A percentile compares a stretch with the other conserved stretches of the same genome.
Evolutionary conservation across 2,113 vertebrate species (phyloP).

Genomic region (Capricornis sumatraensis): DNA sequence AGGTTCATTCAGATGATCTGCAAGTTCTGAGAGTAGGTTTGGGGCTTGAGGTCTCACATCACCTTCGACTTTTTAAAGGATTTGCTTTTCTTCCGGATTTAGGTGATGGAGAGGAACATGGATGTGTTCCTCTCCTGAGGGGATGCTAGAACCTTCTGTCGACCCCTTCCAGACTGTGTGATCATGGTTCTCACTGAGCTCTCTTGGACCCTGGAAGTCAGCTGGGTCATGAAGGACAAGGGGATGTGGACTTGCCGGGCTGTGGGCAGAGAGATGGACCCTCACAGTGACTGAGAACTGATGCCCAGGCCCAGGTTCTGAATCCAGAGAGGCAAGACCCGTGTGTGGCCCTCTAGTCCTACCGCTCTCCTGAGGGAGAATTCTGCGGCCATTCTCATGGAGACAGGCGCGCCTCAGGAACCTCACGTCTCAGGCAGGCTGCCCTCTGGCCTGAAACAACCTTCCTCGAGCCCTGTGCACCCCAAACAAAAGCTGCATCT

Average conservation of each 20-base stretch:
- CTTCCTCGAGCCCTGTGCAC: conserved; percentile 78
- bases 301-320: conserved; percentile 35
- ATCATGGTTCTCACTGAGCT: conserved; percentile 29
- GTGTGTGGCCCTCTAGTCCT: background rate
- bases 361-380: background rate
- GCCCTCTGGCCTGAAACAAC: conserved; percentile 74
- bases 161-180: conserved; percentile 42
- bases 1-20: background rate
- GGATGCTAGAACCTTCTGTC: background rate
- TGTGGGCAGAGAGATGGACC: conserved; percentile 44
- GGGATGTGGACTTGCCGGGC: conserved; percentile 7
- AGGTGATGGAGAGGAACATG: conserved; percentile 1
- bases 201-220: conserved; percentile 5
- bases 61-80: background rate
- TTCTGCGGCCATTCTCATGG: conserved; percentile 28
- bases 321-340: accelerated
- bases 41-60: background rate
- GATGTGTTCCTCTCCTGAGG: background rate
- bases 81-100: background rate
- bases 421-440: conserved; percentile 61
- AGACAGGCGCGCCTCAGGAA: background rate
- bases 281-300: conserved; percentile 31
- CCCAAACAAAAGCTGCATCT: conserved; percentile 92
- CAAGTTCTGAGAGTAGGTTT: background rate
- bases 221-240: conserved; percentile 6